phyloP scores from a whole-genome alignment of 2,888 invertebrate species.

The Phytoseiulus persimilis region DNA sequence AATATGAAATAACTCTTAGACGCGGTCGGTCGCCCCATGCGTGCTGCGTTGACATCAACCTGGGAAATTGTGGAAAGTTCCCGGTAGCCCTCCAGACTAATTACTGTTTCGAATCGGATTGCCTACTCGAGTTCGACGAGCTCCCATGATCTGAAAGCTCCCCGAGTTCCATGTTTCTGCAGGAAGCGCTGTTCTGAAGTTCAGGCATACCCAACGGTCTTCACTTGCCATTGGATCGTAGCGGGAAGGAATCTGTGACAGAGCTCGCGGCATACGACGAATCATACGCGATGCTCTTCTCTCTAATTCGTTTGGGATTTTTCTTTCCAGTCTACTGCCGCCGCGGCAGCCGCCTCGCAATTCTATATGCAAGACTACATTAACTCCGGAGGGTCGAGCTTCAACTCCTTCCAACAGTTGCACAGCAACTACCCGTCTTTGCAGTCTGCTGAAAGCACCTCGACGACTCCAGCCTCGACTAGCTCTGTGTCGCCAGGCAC shows the following conservation, averaged over 20 bases:
- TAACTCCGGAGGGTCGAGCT: constrained; percentile 22
- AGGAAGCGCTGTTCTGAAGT: too few species aligned
- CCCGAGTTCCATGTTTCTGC: too few species aligned
- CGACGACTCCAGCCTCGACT: constrained; percentile 26
- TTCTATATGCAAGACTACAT: constrained; percentile 38
- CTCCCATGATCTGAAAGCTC: too few species aligned
- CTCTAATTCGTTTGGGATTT: too few species aligned
- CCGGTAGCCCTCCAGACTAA: too few species aligned
- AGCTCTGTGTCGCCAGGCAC: constrained; percentile 31
- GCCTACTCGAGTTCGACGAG: too few species aligned
- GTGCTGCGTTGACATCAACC: not conserved
- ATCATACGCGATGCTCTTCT: too few species aligned
- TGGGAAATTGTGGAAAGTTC: not conserved
- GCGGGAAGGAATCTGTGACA: too few species aligned
- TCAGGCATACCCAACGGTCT: too few species aligned
- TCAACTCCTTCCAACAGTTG: constrained; percentile 28
- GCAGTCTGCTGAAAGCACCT: constrained; percentile 19
- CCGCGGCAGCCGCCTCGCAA: constrained; percentile 26
- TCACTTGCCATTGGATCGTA: too few species aligned
- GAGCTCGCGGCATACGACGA: too few species aligned
- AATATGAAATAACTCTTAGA: not conserved
- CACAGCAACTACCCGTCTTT: constrained; percentile 32
- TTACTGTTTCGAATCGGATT: too few species aligned
- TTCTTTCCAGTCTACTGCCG: constrained; percentile 29
- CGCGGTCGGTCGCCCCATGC: not conserved